These are phyloP conservation scores for Drosophila guanche DNA, from an alignment of 1,140 invertebrate species.

Conservation along the genomic window DNA sequence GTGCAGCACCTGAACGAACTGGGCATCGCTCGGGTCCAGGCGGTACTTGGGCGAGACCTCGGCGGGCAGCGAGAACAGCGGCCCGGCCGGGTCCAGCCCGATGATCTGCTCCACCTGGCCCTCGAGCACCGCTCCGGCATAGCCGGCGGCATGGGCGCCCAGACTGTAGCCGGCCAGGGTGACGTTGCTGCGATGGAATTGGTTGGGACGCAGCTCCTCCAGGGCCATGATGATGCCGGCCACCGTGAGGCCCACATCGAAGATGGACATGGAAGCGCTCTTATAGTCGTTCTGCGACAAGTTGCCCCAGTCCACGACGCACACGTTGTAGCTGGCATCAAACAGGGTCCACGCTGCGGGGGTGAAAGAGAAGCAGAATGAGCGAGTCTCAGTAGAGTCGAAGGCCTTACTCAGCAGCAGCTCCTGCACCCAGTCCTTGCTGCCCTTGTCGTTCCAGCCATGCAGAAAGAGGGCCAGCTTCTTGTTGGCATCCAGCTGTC, in stretches of 20 bases:
- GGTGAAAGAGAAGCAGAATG: not conserved
- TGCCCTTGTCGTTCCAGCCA: conserved; percentile 80
- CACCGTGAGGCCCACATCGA: conserved; percentile 86
- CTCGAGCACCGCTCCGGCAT: conserved; percentile 87
- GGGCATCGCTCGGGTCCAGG: conserved; percentile 89
- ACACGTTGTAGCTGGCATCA: conserved; percentile 69
- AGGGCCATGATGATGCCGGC: conserved; percentile 86
- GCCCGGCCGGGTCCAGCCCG: conserved; percentile 92
- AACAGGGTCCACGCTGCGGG: conserved; percentile 72
- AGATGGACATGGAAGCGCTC: conserved; percentile 76
- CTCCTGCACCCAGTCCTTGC: conserved; percentile 78
- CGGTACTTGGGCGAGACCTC: conserved; percentile 87
- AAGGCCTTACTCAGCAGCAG: conserved; percentile 58
- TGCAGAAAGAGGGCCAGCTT: conserved; percentile 78
- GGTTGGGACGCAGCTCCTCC: conserved; percentile 80
- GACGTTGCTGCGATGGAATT: conserved; percentile 84
- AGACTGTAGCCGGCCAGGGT: conserved; percentile 93
- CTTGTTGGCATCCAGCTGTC: conserved; percentile 59
- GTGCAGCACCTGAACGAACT: conserved; percentile 96
- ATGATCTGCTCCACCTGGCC: conserved; percentile 83
- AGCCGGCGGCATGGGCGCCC: conserved; percentile 94
- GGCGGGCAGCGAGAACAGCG: conserved; percentile 87
- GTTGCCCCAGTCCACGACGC: conserved; percentile 87
- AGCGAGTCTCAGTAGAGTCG: not conserved
- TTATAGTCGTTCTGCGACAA: conserved; percentile 85